These are phyloP conservation scores for Thamnophis elegans DNA, from an alignment of 2,797 vertebrate species.

Conservation along the genomic window DNA sequence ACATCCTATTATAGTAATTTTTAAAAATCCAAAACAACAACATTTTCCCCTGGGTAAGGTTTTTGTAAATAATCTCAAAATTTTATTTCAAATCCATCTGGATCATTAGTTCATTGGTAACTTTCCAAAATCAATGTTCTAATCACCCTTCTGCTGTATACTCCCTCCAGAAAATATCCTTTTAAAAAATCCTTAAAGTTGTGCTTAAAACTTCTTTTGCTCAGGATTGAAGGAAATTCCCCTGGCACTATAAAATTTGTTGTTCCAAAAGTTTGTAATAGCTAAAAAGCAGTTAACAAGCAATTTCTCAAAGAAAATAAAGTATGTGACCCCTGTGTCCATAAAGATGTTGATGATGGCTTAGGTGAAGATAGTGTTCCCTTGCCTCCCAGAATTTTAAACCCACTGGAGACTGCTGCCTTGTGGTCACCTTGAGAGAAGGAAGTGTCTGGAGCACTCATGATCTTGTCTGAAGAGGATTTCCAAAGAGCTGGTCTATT, in stretches of 20 bases:
- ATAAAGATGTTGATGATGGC: neutral
- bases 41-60: neutral
- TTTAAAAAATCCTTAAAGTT: neutral
- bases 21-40: neutral
- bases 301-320: neutral
- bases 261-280: neutral
- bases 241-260: neutral
- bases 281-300: neutral
- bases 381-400: neutral
- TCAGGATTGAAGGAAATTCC: neutral
- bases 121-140: neutral
- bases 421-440: neutral
- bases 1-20: neutral
- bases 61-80: neutral
- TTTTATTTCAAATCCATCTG: neutral
- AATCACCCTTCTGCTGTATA: neutral
- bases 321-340: neutral
- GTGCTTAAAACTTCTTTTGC: neutral
- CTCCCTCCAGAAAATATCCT: neutral
- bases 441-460: neutral
- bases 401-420: neutral
- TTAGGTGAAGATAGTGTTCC: neutral
- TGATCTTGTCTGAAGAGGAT: neutral
- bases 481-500: neutral
- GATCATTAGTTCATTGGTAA: neutral